phyloP scores from a whole-genome alignment of 35 echinoderm and acorn worm genomes.

The Acanthaster planci region DNA sequence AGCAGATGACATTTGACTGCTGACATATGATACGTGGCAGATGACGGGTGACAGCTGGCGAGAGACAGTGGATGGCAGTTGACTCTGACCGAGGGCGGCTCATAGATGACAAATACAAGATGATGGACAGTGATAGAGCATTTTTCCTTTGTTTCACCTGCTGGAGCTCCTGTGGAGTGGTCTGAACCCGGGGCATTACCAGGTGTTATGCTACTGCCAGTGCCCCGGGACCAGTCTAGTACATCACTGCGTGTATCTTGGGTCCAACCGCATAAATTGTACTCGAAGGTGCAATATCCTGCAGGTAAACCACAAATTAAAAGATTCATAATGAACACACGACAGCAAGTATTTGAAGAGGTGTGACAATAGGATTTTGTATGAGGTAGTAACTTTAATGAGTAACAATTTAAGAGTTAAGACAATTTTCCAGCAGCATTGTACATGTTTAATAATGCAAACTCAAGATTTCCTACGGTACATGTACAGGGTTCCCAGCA shows the following conservation, averaged over 20 bases:
- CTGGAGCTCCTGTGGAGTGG: conserved; percentile 38
- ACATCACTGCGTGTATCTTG: conserved; percentile 36
- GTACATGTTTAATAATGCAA: no score
- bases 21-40: neutral
- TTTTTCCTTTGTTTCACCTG: neutral
- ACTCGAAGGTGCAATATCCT: conserved; percentile 50
- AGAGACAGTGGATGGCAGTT: neutral
- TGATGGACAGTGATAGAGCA: neutral
- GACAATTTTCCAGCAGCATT: no score
- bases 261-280: conserved; percentile 47
- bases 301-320: neutral
- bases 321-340: no score
- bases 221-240: conserved; percentile 46
- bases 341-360: no score
- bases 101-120: neutral
- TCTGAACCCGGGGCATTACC: conserved; percentile 22
- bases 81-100: neutral
- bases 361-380: no score
- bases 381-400: no score
- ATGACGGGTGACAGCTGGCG: neutral
- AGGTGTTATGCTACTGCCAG: neutral
- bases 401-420: no score
- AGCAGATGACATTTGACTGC: no score
- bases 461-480: no score
- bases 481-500: no score